Evolutionary conservation across 2,797 vertebrate species (phyloP), one percentile per base, ranked within the genome.

Genomic region (Acanthurus tractus): DNA sequence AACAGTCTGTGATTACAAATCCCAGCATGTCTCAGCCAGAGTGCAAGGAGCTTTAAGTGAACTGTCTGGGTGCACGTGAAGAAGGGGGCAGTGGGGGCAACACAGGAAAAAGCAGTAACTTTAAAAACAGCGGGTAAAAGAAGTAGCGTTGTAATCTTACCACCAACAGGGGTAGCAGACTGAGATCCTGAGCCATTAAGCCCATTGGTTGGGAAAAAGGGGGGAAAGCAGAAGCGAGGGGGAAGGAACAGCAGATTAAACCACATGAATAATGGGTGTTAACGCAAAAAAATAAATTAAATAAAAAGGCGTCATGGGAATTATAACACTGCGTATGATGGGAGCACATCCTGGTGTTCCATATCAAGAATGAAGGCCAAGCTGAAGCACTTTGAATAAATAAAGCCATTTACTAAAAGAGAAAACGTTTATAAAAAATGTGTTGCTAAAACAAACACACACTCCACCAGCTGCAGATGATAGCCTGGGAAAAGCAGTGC

Each of bases 121-220:
- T 90, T 83, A 92, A 88, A 86, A 54, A 93, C 68, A 83, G 73
- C 40, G 55, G 91, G 92, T 93, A 87, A 88, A 70, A 92, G 74
- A 91, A 93, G 94, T 94, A 96, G 94, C 89, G 68, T 91, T 89
- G 94, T 94, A 94, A 94, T 96, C 97, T 99, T 99, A 98, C 98
- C 97, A 97, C 97, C 97, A 86, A 96, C 95, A 90, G 97, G 95
- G 95, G 96, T 98, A 97, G 97, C 96, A 94, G 97, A 98, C 94
- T 97, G 97, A 95, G 97, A 98, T 98, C 97, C 98, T 99, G 97
- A 97, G 95, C 95, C 96, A 96, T 96, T 96, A 93, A 93, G 90
- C 92, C 93, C 93, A 94, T 93, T 93, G 90, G 91, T 88, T 88
- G 89, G 85, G 88, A 92, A 93, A 93, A 93, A 95, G 29, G 62